phyloP scores from a whole-genome alignment of 2,797 vertebrate genomes.

The Parambassis ranga region DNA sequence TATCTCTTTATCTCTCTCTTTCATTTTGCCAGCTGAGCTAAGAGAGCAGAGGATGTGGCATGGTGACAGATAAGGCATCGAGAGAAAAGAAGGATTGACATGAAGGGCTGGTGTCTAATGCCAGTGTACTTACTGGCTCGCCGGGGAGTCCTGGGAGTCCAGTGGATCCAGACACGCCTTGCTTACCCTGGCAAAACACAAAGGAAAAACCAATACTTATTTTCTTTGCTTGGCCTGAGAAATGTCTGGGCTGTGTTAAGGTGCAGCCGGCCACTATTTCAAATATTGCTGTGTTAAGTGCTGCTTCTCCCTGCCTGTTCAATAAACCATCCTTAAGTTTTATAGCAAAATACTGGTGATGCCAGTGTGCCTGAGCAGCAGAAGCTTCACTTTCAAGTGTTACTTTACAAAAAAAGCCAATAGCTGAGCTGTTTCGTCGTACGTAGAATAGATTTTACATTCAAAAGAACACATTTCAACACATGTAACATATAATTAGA shows the following conservation, averaged over 20 bases:
- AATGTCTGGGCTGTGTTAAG: slow-evolving; percentile 14
- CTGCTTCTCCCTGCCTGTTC: slow-evolving; percentile 5
- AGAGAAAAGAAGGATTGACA: slow-evolving; percentile 53
- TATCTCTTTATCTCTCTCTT: slow-evolving; percentile 60
- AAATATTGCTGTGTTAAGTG: slow-evolving; percentile 4
- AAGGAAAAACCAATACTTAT: slow-evolving; percentile 44
- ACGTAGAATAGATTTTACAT: no score
- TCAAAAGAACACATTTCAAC: no score
- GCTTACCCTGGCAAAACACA: slow-evolving; percentile 83
- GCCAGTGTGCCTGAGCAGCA: neutral
- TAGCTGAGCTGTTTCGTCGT: neutral
- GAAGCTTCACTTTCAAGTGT: neutral
- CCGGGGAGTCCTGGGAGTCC: slow-evolving; percentile 88
- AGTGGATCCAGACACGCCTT: slow-evolving; percentile 82
- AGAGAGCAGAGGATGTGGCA: slow-evolving; percentile 39
- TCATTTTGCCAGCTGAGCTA: slow-evolving; percentile 42
- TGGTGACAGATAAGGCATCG: slow-evolving; percentile 55
- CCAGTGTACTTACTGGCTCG: slow-evolving; percentile 83
- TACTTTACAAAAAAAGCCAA: slow-evolving; percentile 1
- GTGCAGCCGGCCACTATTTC: slow-evolving; percentile 8
- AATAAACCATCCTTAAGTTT: slow-evolving; percentile 12
- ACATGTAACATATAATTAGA: no score
- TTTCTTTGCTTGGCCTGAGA: slow-evolving; percentile 36
- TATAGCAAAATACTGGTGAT: neutral
- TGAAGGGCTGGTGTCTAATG: slow-evolving; percentile 36